Conservation (phyloP, 2,888 invertebrate species). For the Drosophila phalerata region DNA sequence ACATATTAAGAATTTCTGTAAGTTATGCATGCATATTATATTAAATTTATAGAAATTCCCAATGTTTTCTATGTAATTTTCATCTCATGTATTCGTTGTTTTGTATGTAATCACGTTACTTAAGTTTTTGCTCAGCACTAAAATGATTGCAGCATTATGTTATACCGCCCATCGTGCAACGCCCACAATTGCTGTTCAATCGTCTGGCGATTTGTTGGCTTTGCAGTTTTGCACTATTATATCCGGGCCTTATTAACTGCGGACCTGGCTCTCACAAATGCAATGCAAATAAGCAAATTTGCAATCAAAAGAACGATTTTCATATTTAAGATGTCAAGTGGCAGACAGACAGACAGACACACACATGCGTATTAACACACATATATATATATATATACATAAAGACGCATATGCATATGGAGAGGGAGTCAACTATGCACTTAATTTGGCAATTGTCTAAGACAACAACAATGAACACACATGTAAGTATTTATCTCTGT, state of each 20-base stretch:
- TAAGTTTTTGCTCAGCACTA: slow-evolving; percentile 29
- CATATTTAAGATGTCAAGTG: slow-evolving; percentile 66
- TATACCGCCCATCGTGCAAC: neutral
- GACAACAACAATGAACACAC: slow-evolving; percentile 21
- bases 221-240: slow-evolving; percentile 50
- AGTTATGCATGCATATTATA: too few relatives aligned
- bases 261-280: slow-evolving; percentile 42
- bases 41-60: neutral
- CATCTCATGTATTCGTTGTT: neutral
- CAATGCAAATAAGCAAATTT: slow-evolving; percentile 70
- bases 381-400: neutral
- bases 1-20: too few relatives aligned
- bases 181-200: slow-evolving; percentile 52
- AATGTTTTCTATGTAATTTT: neutral
- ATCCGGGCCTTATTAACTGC: slow-evolving; percentile 65
- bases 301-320: slow-evolving; percentile 72
- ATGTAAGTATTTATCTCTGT: neutral
- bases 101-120: neutral
- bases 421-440: slow-evolving; percentile 57
- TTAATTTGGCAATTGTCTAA: slow-evolving; percentile 77
- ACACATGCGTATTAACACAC: neutral
- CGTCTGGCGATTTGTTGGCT: slow-evolving; percentile 63
- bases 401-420: neutral
- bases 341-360: slow-evolving; percentile 11
- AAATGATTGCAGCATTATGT: slow-evolving; percentile 1